Evolutionary conservation across 2,888 invertebrate species (phyloP).

Genomic region (Microctonus aethiopoides): DNA sequence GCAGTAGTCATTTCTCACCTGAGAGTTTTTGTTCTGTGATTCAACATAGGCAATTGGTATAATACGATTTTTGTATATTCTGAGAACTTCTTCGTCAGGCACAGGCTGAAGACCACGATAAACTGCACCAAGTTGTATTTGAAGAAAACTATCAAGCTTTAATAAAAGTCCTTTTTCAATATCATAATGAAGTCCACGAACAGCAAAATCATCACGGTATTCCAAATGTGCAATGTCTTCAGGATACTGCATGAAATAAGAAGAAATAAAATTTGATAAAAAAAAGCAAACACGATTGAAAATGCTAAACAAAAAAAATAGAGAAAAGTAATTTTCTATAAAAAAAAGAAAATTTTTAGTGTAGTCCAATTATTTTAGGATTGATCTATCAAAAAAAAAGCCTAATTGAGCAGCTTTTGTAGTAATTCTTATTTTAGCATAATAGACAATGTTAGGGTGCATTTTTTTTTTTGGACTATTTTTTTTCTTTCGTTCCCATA

Average conservation of each 20-base stretch:
- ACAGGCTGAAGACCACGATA: slow-evolving; percentile 87
- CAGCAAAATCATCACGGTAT: slow-evolving; percentile 94
- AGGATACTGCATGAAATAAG: slow-evolving; percentile 82
- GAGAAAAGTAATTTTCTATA: too few relatives aligned
- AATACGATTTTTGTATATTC: slow-evolving; percentile 85
- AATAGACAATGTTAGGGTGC: too few relatives aligned
- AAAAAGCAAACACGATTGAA: slow-evolving; percentile 39
- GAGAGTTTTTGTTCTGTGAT: slow-evolving; percentile 77
- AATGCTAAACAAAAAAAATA: slow-evolving; percentile 33
- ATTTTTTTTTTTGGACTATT: too few relatives aligned
- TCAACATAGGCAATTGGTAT: slow-evolving; percentile 91
- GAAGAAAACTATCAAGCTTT: slow-evolving; percentile 95
- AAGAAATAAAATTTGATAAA: neutral
- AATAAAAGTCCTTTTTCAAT: slow-evolving; percentile 92
- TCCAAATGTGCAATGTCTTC: slow-evolving; percentile 82
- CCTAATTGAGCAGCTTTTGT: too few relatives aligned
- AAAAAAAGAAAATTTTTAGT: too few relatives aligned
- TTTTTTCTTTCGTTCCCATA: too few relatives aligned
- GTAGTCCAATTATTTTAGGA: too few relatives aligned
- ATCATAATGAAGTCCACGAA: slow-evolving; percentile 98
- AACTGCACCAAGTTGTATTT: slow-evolving; percentile 95
- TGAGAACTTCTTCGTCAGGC: slow-evolving; percentile 84
- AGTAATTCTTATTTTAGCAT: too few relatives aligned
- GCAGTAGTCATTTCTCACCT: too few relatives aligned
- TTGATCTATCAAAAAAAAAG: too few relatives aligned